Evolutionary conservation across 2,888 invertebrate species (phyloP).

Genomic region (Chaetogeoica ovagalla): DNA sequence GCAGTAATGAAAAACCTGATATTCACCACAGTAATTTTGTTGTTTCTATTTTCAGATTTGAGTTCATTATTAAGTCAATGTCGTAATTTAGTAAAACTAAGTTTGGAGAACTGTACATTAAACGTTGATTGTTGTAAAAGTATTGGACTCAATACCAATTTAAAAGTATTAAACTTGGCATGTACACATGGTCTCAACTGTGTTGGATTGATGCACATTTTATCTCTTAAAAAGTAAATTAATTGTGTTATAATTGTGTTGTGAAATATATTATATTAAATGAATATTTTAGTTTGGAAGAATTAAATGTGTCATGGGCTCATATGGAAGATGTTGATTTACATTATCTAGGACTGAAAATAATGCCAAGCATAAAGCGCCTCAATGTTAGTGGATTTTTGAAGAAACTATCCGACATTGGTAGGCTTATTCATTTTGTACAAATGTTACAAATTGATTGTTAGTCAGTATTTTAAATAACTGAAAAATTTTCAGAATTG

Average conservation of each 20-base stretch:
- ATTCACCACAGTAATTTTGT: neutral
- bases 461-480: neutral
- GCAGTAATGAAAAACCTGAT: neutral
- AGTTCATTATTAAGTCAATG: conserved; percentile 69
- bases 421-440: conserved; percentile 63
- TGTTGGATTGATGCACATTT: conserved; percentile 67
- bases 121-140: conserved; percentile 69
- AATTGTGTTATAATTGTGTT: neutral
- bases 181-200: conserved; percentile 76
- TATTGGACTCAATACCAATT: conserved; percentile 68
- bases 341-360: conserved; percentile 65
- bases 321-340: conserved; percentile 67
- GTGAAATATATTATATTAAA: conserved; percentile 25
- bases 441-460: neutral
- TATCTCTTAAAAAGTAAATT: conserved; percentile 58
- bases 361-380: conserved; percentile 70
- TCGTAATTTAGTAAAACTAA: conserved; percentile 75
- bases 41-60: conserved; percentile 62
- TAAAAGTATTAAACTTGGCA: conserved; percentile 82
- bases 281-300: conserved; percentile 63
- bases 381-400: conserved; percentile 84
- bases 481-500: conserved; percentile 67
- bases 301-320: conserved; percentile 85
- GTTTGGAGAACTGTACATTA: conserved; percentile 76
- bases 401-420: conserved; percentile 72